Evolutionary conservation across 2,113 vertebrate species (phyloP).

Genomic region (Myrmecophaga tridactyla): DNA sequence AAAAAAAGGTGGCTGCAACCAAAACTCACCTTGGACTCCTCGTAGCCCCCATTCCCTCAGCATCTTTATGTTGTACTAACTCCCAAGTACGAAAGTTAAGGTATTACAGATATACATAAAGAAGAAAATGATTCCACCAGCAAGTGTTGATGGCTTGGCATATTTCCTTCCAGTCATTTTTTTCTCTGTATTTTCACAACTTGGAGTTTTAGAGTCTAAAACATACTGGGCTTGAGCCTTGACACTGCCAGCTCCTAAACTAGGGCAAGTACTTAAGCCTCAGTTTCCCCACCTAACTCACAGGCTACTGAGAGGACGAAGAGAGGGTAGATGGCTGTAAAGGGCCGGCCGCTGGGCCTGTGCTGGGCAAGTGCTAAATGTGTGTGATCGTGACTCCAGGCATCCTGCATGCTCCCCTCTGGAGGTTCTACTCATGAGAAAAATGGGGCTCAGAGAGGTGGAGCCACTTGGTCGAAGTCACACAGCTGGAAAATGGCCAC

Average conservation of each 20-base stretch:
- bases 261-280: background rate
- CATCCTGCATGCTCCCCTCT: background rate
- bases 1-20: background rate
- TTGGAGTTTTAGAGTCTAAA: background rate
- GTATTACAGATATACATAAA: background rate
- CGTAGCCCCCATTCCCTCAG: background rate
- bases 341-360: background rate
- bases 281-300: background rate
- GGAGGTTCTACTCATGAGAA: background rate
- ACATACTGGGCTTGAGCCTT: background rate
- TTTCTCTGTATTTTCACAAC: background rate
- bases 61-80: background rate
- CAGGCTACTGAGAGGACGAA: background rate
- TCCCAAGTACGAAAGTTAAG: background rate
- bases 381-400: background rate
- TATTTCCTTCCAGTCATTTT: background rate
- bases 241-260: accelerated
- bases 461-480: constrained; percentile 18
- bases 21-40: background rate
- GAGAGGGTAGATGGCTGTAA: background rate
- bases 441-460: background rate
- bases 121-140: background rate
- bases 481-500: background rate
- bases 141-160: background rate
- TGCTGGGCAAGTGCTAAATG: background rate